Base-by-base conservation (phyloP, 2,797 vertebrate genomes). In the Trachurus trachurus region DNA sequence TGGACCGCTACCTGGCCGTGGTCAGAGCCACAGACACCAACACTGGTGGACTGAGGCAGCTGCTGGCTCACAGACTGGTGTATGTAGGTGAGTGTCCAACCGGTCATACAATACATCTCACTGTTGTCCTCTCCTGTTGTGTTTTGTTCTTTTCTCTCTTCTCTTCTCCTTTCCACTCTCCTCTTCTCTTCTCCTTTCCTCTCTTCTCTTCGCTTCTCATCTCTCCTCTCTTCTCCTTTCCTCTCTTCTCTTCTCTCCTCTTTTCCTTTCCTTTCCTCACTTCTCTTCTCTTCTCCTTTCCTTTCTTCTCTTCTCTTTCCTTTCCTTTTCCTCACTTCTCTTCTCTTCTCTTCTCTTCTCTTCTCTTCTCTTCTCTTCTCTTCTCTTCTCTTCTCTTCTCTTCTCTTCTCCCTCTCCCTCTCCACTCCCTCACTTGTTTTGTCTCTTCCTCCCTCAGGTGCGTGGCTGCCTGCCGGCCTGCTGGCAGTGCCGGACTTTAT, bases 1-100 rank as follows among this genome's bases (percentile, higher is more conserved):
- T 99, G 90, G 98, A 99, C 86, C 96, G 98, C 4, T 99, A 99
- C 93, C 94, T 99, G 92, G 98, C 98, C 0, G 98, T 99, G 21
- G 98, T 99, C 66, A 96, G 96, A 0, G 97, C 98, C 74, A 99
- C 98, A 0, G 98, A 96, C 87, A 99, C 97, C 2, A 98, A 96
- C 93, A 99, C 97, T 31, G 96, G 97, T 16, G 95, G 87, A 40
- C 96, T 97, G 40, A 95, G 98, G 76, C 97, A 98, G 90, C 94
- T 99, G 74, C 71, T 99, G 90, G 97, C 97, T 0, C 96, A 97
- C 88, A 96, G 95, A 71, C 92, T 98, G 71, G 97, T 99, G 10
- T 99, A 98, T 57, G 91, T 95, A 4, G 98, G 98, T 0, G 96
- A 97, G 77, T 97, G 95, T 95, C 56, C 1, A 31, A 31, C 34